Evolutionary conservation across 2,113 vertebrate species (phyloP).

Genomic region (Nesoenas mayeri): DNA sequence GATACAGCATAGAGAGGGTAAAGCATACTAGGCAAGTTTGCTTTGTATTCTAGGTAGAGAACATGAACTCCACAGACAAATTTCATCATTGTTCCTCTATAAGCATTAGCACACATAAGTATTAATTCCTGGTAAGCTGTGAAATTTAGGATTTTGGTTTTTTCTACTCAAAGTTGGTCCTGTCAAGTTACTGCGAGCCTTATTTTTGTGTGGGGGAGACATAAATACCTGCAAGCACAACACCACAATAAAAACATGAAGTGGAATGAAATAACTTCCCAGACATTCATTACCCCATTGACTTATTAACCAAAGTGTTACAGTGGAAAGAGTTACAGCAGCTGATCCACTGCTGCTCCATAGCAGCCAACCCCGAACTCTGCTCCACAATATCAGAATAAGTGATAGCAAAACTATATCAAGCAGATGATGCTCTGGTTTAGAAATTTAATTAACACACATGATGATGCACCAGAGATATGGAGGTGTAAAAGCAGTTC

Average conservation of each 20-base stretch:
- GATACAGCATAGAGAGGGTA: not conserved
- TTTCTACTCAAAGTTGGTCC: not conserved
- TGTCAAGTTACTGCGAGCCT: not conserved
- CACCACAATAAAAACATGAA: not conserved
- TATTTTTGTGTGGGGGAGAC: not conserved
- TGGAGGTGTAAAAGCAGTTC: not conserved
- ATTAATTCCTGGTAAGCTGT: not conserved
- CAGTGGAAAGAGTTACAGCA: not conserved
- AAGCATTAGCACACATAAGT: not conserved
- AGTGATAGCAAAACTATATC: not conserved
- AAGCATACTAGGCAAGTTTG: not conserved
- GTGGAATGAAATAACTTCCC: not conserved
- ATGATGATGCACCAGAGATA: not conserved
- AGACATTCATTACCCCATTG: not conserved
- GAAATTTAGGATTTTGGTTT: not conserved
- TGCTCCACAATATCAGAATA: not conserved
- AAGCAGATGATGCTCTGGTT: not conserved
- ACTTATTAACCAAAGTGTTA: not conserved
- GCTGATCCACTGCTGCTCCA: not conserved
- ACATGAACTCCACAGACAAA: not conserved
- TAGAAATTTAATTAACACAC: not conserved
- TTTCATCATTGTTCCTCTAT: not conserved
- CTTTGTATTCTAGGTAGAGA: not conserved
- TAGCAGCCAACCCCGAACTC: not conserved
- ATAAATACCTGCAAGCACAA: not conserved